A percentile compares a stretch with the other conserved stretches of the same genome.
Conservation (phyloP, 2,113 vertebrate genomes). For the Centropus bengalensis region DNA sequence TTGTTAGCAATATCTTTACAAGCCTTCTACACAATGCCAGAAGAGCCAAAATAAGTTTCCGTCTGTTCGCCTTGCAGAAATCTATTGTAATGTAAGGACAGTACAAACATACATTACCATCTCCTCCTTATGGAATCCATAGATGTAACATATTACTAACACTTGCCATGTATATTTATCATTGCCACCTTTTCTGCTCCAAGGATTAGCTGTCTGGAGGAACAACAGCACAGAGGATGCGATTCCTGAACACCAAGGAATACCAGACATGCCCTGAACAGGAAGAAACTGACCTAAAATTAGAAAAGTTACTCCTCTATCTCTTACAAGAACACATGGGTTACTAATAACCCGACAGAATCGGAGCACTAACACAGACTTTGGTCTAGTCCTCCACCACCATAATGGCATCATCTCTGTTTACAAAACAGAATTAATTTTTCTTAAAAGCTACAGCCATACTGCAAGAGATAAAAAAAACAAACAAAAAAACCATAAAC, state of each 20-base stretch:
- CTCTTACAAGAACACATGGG: not conserved
- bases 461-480: not conserved
- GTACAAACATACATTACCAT: too few relatives aligned
- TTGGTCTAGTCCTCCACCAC: not conserved
- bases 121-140: not conserved
- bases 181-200: not conserved
- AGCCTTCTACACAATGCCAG: not conserved
- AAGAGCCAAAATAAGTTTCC: not conserved
- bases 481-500: too few relatives aligned
- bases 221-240: not conserved
- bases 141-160: not conserved
- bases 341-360: not conserved
- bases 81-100: not conserved
- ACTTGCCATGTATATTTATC: not conserved
- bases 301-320: not conserved
- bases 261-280: not conserved
- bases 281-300: not conserved
- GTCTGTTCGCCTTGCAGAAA: not conserved
- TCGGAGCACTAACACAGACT: not conserved
- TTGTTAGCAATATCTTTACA: not conserved
- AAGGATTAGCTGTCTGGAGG: fast-evolving
- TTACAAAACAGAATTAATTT: not conserved
- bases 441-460: not conserved
- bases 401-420: fast-evolving
- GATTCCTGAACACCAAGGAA: not conserved